These are phyloP conservation scores for Drosophila kokeensis DNA, from an alignment of 2,888 invertebrate genomes.

Conservation along the genomic window DNA sequence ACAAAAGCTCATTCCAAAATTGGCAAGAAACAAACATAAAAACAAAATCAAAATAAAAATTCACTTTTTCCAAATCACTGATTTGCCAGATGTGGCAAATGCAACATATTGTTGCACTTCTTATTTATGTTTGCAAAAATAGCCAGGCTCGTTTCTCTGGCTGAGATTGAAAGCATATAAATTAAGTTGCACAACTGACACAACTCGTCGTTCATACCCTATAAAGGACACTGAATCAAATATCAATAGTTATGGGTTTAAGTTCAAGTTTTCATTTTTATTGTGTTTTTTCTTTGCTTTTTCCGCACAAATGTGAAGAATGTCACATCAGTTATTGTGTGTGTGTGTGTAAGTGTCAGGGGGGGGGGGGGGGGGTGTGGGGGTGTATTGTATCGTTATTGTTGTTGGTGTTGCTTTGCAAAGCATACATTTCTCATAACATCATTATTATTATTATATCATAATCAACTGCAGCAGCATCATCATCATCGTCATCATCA, in stretches of 20 bases:
- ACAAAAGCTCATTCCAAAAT: background rate
- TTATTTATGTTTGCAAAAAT: too few relatives aligned
- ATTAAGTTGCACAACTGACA: too few relatives aligned
- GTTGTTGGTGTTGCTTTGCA: background rate
- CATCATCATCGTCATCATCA: too few relatives aligned
- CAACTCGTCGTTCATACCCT: too few relatives aligned
- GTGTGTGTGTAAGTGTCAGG: too few relatives aligned
- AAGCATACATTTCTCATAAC: background rate
- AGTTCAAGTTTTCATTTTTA: background rate
- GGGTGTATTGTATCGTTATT: background rate
- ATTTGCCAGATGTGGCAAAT: background rate
- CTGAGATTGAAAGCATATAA: background rate
- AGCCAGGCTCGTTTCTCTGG: background rate
- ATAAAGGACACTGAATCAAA: background rate
- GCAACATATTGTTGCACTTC: background rate
- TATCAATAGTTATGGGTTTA: background rate
- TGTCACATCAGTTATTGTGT: background rate
- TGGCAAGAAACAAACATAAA: background rate
- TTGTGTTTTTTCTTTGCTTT: background rate
- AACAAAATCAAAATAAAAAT: background rate
- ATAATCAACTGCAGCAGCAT: background rate
- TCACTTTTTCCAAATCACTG: background rate
- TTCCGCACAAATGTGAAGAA: background rate
- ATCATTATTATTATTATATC: background rate
- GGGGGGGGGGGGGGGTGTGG: too few relatives aligned